These are phyloP conservation scores for Drosophila biarmipes DNA, from an alignment of 1,140 invertebrate genomes.

Conservation along the genomic window DNA sequence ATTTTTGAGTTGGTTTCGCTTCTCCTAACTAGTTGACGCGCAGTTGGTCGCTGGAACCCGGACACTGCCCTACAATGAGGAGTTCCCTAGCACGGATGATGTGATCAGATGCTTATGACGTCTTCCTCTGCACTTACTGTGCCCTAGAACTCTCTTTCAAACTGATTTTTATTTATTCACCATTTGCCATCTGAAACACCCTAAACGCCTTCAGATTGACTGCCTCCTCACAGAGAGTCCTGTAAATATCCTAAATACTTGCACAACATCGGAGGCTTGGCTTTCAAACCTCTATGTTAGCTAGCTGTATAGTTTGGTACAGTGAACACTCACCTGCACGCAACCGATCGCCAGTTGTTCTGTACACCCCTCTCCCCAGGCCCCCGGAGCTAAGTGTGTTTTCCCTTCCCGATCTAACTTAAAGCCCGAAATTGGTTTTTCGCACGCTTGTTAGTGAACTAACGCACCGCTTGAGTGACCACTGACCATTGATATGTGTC, in stretches of 20 bases:
- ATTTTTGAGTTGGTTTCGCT: conserved; percentile 29
- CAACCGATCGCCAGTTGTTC: conserved; percentile 1
- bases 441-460: conserved; percentile 35
- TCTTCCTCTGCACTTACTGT: too few species aligned
- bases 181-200: too few species aligned
- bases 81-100: too few species aligned
- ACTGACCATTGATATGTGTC: neutral
- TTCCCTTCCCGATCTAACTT: neutral
- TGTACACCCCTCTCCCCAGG: neutral
- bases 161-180: too few species aligned
- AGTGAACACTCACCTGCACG: conserved; percentile 8
- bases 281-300: neutral
- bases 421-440: conserved; percentile 8
- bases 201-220: neutral
- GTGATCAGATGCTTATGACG: too few species aligned
- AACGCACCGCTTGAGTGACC: neutral
- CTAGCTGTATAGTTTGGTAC: too few species aligned
- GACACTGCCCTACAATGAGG: neutral
- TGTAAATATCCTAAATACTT: too few species aligned
- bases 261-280: too few species aligned
- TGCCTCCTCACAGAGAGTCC: too few species aligned
- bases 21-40: neutral
- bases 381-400: neutral
- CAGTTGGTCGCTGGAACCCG: conserved; percentile 7
- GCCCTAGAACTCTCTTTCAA: too few species aligned